Percentiles rank a stretch among this genome's conserved stretches.
These are phyloP conservation scores for Alca torda DNA, from an alignment of 2,797 vertebrate genomes.

Conservation along the genomic window DNA sequence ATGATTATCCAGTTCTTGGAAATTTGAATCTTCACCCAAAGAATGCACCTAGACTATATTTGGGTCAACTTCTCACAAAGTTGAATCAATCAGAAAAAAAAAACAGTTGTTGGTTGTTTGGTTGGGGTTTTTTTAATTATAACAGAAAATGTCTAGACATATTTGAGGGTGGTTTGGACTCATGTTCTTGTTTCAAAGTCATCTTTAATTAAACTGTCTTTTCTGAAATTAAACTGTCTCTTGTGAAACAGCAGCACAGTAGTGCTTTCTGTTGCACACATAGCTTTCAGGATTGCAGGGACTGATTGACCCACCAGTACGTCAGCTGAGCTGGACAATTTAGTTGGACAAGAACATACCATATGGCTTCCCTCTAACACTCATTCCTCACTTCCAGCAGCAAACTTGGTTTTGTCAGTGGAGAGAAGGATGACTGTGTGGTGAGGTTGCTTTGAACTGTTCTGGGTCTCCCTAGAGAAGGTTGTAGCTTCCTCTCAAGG, in stretches of 20 bases:
- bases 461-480: neutral
- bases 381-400: neutral
- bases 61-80: neutral
- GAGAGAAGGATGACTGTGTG: neutral
- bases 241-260: neutral
- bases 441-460: neutral
- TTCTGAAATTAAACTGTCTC: neutral
- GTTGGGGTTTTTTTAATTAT: neutral
- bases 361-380: neutral
- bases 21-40: neutral
- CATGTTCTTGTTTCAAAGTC: neutral
- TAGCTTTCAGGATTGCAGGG: neutral
- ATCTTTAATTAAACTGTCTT: neutral
- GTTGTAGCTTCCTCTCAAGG: neutral
- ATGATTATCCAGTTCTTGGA: neutral
- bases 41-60: neutral
- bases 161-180: neutral
- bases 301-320: neutral
- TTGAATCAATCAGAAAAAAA: neutral
- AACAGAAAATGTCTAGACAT: neutral
- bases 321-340: neutral
- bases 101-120: neutral
- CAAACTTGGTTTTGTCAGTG: neutral
- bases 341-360: neutral
- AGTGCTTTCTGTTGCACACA: neutral